These are phyloP conservation scores for Sesamia inferens DNA, from an alignment of 2,888 invertebrate genomes.

Conservation along the genomic window DNA sequence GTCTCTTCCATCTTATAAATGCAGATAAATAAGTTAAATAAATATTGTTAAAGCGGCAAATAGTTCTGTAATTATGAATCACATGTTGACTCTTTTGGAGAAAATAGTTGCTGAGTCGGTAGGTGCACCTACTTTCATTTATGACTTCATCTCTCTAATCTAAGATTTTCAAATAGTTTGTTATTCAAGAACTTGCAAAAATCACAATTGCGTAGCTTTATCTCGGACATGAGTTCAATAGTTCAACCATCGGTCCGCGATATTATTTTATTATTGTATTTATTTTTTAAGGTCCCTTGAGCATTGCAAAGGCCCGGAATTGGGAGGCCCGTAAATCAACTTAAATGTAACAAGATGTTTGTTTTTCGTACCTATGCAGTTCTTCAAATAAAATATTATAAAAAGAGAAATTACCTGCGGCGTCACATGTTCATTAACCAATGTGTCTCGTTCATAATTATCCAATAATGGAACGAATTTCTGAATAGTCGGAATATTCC, in stretches of 20 bases:
- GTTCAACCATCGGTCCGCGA: constrained; percentile 29
- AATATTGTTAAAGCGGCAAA: not conserved
- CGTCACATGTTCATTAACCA: constrained; percentile 94
- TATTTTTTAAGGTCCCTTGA: constrained; percentile 25
- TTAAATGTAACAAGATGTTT: constrained; percentile 2
- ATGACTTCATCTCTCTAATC: constrained; percentile 9
- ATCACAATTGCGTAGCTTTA: constrained; percentile 18
- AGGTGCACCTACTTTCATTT: too few relatives aligned
- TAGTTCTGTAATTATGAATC: constrained; percentile 1
- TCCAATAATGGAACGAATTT: constrained; percentile 94
- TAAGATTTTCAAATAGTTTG: not conserved
- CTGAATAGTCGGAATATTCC: constrained; percentile 93
- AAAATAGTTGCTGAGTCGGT: not conserved
- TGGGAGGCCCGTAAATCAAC: not conserved
- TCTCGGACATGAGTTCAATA: constrained; percentile 37
- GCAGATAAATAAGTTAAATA: too few relatives aligned
- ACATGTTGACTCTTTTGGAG: not conserved
- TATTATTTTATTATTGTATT: constrained; percentile 23
- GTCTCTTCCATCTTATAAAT: not conserved
- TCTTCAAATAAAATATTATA: not conserved
- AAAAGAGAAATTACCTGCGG: constrained; percentile 81
- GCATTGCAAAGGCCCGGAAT: not conserved
- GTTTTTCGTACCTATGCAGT: not conserved
- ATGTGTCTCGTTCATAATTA: constrained; percentile 95
- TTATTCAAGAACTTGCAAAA: constrained; percentile 28